phyloP scores from a whole-genome alignment of 2,888 invertebrate genomes.

The Hirtodrosophila duncani region DNA sequence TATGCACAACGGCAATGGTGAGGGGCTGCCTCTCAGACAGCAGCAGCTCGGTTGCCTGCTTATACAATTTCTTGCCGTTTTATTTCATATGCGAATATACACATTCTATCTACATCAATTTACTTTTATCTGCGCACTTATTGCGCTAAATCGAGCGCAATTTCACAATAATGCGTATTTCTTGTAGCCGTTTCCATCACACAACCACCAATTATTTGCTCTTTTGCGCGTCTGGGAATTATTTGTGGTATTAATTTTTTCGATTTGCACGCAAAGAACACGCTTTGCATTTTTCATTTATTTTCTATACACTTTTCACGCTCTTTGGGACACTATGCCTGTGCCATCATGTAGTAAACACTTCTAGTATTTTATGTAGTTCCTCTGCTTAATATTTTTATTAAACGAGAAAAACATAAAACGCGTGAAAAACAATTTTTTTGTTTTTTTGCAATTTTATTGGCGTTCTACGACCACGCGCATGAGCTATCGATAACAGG shows the following conservation, averaged over 20 bases:
- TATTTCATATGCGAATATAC: conserved; percentile 29
- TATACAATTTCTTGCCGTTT: conserved; percentile 57
- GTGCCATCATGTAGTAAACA: conserved; percentile 11
- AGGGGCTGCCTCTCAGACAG: no score
- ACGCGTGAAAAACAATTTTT: conserved; percentile 38
- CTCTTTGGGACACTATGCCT: conserved; percentile 17
- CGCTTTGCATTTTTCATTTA: conserved; percentile 46
- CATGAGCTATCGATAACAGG: conserved; percentile 62
- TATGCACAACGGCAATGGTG: conserved; percentile 9
- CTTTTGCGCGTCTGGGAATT: conserved; percentile 50
- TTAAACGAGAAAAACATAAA: conserved; percentile 25
- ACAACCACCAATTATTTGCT: background rate
- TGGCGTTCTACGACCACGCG: conserved; percentile 62
- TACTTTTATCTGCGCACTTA: conserved; percentile 35
- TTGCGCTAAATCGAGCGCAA: no score
- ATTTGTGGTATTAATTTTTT: conserved; percentile 24
- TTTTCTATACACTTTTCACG: conserved; percentile 19
- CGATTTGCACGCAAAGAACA: conserved; percentile 27
- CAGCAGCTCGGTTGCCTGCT: no score
- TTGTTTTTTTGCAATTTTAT: conserved; percentile 52
- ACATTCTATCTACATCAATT: background rate
- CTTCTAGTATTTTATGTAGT: conserved; percentile 13
- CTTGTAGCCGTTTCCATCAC: conserved; percentile 3
- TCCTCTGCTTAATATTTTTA: conserved; percentile 27
- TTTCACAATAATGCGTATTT: conserved; percentile 44